phyloP scores from a whole-genome alignment of 1,140 invertebrate species.

The Maniola jurtina region DNA sequence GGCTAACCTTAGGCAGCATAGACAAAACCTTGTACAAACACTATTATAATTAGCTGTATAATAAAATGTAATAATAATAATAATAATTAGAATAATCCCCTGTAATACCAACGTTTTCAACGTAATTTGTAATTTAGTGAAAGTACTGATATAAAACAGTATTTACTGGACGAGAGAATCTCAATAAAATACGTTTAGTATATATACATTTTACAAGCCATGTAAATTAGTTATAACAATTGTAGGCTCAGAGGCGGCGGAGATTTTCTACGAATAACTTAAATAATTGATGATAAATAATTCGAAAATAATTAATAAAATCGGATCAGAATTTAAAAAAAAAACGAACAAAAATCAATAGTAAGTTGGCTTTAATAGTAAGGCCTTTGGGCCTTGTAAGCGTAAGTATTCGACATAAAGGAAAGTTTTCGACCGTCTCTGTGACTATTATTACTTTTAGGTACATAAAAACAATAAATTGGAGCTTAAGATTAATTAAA shows the following conservation, averaged over 20 bases:
- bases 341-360: no score
- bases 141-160: slow-evolving; percentile 11
- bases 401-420: neutral
- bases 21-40: no score
- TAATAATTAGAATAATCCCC: neutral
- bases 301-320: no score
- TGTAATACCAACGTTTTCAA: neutral
- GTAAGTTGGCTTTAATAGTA: no score
- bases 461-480: slow-evolving; percentile 28
- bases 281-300: no score
- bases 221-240: slow-evolving; percentile 23
- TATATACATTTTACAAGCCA: slow-evolving; percentile 17
- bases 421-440: neutral
- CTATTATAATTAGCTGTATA: no score
- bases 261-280: neutral
- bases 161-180: slow-evolving; percentile 23
- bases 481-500: slow-evolving; percentile 18
- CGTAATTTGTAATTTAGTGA: neutral
- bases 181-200: slow-evolving; percentile 3
- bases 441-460: slow-evolving; percentile 14
- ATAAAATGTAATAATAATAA: neutral
- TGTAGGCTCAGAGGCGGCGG: slow-evolving; percentile 1
- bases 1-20: no score
- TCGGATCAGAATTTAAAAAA: no score
- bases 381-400: no score